Evolutionary conservation across 2,888 invertebrate species (phyloP), one percentile per base, ranked within the genome.

Genomic region (Xylota sylvarum): DNA sequence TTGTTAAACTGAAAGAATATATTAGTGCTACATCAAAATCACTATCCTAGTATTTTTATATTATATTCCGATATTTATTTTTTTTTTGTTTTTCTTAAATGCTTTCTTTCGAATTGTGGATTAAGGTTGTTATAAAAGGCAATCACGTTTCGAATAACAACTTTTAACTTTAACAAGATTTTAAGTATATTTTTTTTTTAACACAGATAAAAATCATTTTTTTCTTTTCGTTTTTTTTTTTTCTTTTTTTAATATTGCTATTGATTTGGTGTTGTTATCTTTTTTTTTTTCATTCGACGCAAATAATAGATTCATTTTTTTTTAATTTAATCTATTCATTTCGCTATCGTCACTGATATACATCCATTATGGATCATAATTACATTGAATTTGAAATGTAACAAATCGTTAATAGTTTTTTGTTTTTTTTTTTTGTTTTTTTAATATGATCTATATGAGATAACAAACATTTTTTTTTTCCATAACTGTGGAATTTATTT

Each of bases 81-180:
- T 35, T 77, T 60, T 43, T 82, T 65, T 37, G 12, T 60, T 40
- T 72, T 50, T 72, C 65, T 55, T 82, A 72, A 86, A 80, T 85
- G 84, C 74, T 82, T 72, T 72, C 70, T 67, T 77, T 48, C 82
- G 60, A 85, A 77, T 76, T 67, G 37, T 82, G 62, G 77, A 82
- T 60, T 52, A 77, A 77, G 82, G 72, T 65, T 85, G 82, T 67
- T 82, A 73, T 82, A 56, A 86, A 86, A 86, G 82, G 86, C 86
- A 86, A 82, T 81, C 85, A 81, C 76, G 77, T 86, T 86, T 82
- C 86, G 77, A 82, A 72, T 86, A 86, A 86, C 82, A 86, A 86
- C 77, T 82, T 86, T 82, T 30, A 86, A 86, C 67, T 67, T 82
- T 82, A 86, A 86, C 86, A 77, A 86, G 77, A 81, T 77, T 72